Percentiles rank a stretch among this genome's conserved stretches.
These are phyloP conservation scores for Ctenopoma kingsleyae DNA, from an alignment of 2,797 vertebrate species.

Conservation along the genomic window DNA sequence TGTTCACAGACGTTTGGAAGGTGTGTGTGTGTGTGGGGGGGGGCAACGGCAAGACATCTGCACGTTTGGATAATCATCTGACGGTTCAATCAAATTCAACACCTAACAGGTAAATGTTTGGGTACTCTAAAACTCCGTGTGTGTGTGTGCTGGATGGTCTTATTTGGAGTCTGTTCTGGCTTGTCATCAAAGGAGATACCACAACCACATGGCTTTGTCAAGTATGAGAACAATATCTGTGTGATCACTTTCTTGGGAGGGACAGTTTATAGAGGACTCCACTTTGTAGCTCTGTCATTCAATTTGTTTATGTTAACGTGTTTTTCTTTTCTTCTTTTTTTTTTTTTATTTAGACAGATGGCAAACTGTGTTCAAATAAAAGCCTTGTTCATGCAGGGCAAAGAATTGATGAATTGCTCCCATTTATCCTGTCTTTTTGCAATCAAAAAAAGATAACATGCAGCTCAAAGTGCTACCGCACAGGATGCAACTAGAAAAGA, in stretches of 20 bases:
- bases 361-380: conserved; percentile 28
- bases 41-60: conserved; percentile 77
- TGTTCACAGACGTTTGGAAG: conserved; percentile 57
- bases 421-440: conserved; percentile 4
- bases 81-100: conserved; percentile 82
- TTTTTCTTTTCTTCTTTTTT: not conserved
- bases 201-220: conserved; percentile 51
- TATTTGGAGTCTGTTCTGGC: conserved; percentile 62
- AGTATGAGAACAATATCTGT: conserved; percentile 56
- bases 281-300: conserved; percentile 34
- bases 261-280: conserved; percentile 28
- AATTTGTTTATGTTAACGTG: conserved; percentile 24
- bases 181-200: conserved; percentile 67
- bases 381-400: conserved; percentile 2
- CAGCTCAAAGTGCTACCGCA: conserved; percentile 15
- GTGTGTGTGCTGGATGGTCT: conserved; percentile 24
- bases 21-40: not conserved
- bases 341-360: conserved; percentile 33
- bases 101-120: conserved; percentile 76
- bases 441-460: conserved; percentile 23
- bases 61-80: conserved; percentile 80
- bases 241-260: conserved; percentile 48
- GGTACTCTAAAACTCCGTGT: conserved; percentile 53
- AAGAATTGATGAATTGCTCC: conserved; percentile 32
- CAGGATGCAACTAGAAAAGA: conserved; percentile 12